Percentiles rank a stretch among this genome's conserved stretches.
These are phyloP conservation scores for Bilobella aurantiaca DNA, from an alignment of 1,140 invertebrate species.

Conservation along the genomic window DNA sequence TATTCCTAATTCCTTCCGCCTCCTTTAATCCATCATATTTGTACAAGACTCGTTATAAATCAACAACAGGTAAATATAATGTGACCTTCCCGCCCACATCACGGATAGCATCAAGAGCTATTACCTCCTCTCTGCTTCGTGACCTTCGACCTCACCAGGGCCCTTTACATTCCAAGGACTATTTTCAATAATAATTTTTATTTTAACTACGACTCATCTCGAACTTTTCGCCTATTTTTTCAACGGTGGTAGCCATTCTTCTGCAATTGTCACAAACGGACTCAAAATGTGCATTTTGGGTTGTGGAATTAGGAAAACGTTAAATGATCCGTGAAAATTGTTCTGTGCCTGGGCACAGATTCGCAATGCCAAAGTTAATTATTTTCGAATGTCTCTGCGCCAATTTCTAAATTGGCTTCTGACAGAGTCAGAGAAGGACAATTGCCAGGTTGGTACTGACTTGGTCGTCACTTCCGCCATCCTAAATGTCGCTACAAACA, in stretches of 20 bases:
- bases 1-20: neutral
- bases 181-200: neutral
- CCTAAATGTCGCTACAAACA: too few relatives aligned
- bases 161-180: neutral
- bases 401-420: neutral
- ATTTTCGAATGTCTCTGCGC: neutral
- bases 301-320: neutral
- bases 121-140: too few relatives aligned
- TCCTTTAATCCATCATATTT: neutral
- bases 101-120: too few relatives aligned
- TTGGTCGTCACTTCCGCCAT: neutral
- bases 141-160: neutral
- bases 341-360: neutral
- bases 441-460: neutral
- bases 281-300: neutral
- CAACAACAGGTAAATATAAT: too few relatives aligned
- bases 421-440: neutral
- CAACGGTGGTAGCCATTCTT: too few relatives aligned
- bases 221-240: too few relatives aligned
- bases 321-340: neutral
- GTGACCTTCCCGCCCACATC: neutral
- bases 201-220: neutral
- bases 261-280: too few relatives aligned
- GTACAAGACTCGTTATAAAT: too few relatives aligned
- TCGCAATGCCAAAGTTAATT: neutral